Base-by-base conservation (phyloP, 37 sponge, comb jelly and placozoan species). In the Aphrocallistes beatrix region DNA sequence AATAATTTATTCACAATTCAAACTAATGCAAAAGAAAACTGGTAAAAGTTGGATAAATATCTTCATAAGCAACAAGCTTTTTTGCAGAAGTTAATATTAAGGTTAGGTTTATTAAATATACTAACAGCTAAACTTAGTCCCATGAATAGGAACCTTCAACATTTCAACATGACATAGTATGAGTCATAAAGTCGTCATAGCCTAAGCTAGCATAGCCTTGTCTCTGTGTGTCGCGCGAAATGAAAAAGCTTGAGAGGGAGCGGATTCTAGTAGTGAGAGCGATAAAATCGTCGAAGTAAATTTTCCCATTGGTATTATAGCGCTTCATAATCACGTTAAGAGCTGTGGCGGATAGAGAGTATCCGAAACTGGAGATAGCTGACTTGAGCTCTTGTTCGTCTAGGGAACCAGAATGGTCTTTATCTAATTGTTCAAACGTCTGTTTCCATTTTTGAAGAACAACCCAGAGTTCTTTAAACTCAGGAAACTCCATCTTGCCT, bases 401-500 rank as follows among this genome's bases (percentile, higher is more conserved):
- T 37, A 92, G 75, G 0, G 89, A 85, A 36, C 95, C 95, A 50
- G 90, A 89, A 1, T 90, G 89, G 81, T 94, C 95, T 9, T 86
- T 36, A 83, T 94, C 95, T 82, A 89, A 91, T 37, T 30, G 40
- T 83, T 83, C 38, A 81, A 93, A 93, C 3, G 90, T 84, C 3
- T 84, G 81, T 86, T 91, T 87, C 96, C 96, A 95, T 83, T 93
- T 94, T 38, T 81, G 86, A 23, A 95, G 84, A 19, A 81, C 91
- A 32, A 51, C 36, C 91, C 91, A 93, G 6, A 95, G 92, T 51
- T 95, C 93, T 89, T 95, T 95, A 84, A 92, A 95, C 88, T 95
- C 96, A 42, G 37, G 87, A 86, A 95, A 95, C 21, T 94, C 96
- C 96, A 95, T 95, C 85, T 93, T 88, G 17, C 96, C 96, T 85